Evolutionary conservation across 2,888 invertebrate species (phyloP).

Genomic region (Acanthosepion lycidas): DNA sequence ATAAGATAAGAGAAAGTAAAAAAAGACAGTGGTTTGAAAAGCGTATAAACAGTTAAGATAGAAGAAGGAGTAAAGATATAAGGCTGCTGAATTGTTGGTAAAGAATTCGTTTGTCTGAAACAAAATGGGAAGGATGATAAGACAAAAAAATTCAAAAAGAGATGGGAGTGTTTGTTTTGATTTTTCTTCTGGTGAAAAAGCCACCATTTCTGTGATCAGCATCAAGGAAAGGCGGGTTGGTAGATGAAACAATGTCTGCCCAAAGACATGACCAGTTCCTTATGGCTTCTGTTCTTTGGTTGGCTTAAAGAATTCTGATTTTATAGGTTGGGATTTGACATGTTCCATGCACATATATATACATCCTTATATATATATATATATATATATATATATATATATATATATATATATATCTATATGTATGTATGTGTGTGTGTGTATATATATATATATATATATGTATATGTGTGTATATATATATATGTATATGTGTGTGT

Average conservation of each 20-base stretch:
- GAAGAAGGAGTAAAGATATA: neutral
- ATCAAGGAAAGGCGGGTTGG: neutral
- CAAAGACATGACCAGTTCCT: neutral
- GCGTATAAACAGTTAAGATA: neutral
- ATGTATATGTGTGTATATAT: too few relatives aligned
- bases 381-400: neutral
- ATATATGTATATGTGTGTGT: too few relatives aligned
- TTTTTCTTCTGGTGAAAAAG: neutral
- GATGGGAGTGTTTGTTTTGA: neutral
- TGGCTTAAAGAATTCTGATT: neutral
- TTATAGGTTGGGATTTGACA: neutral
- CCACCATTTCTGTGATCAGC: neutral
- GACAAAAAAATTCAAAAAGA: neutral
- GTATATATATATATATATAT: too few relatives aligned
- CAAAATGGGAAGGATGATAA: neutral
- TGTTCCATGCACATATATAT: neutral
- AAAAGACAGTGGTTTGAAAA: neutral
- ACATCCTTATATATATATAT: neutral
- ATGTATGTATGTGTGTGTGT: neutral
- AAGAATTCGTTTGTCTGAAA: neutral
- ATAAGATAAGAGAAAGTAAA: neutral
- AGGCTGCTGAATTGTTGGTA: constrained; percentile 15
- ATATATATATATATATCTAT: neutral
- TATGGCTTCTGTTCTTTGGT: too few relatives aligned
- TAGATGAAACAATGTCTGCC: neutral